Conservation (phyloP, 2,888 invertebrate genomes). For the Hypercompe scribonia region DNA sequence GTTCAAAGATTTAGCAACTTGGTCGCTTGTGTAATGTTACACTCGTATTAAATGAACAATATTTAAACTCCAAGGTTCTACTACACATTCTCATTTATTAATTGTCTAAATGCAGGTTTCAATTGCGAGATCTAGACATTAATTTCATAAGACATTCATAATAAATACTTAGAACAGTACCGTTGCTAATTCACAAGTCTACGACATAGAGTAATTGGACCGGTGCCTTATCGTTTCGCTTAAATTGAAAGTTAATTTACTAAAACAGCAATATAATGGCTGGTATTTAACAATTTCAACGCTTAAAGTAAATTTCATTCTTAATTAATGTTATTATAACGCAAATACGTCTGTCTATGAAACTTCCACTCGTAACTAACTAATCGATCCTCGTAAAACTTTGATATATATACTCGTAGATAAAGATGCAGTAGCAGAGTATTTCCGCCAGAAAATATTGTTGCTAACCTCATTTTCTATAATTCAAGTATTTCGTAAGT, state of each 20-base stretch:
- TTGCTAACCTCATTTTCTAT: background rate
- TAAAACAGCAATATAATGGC: conserved; percentile 16
- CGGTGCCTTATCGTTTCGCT: conserved; percentile 18
- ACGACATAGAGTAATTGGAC: conserved; percentile 13
- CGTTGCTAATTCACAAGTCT: conserved; percentile 8
- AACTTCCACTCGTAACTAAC: background rate
- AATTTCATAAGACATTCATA: conserved; percentile 5
- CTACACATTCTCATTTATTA: background rate
- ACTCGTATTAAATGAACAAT: background rate
- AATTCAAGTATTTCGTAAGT: no score
- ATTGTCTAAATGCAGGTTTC: background rate
- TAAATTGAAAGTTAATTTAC: conserved; percentile 12
- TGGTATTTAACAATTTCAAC: conserved; percentile 15
- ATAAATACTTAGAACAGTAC: background rate
- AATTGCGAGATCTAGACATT: background rate
- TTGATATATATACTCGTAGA: no score
- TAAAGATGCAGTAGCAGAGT: no score
- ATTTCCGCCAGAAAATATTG: background rate
- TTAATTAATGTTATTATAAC: background rate
- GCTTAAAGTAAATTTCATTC: background rate
- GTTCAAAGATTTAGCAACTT: background rate
- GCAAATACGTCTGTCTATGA: background rate
- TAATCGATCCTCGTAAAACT: background rate
- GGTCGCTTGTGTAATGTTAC: background rate
- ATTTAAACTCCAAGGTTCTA: background rate